Conservation (phyloP, 1,140 invertebrate genomes). For the Dermatophagoides farinae region DNA sequence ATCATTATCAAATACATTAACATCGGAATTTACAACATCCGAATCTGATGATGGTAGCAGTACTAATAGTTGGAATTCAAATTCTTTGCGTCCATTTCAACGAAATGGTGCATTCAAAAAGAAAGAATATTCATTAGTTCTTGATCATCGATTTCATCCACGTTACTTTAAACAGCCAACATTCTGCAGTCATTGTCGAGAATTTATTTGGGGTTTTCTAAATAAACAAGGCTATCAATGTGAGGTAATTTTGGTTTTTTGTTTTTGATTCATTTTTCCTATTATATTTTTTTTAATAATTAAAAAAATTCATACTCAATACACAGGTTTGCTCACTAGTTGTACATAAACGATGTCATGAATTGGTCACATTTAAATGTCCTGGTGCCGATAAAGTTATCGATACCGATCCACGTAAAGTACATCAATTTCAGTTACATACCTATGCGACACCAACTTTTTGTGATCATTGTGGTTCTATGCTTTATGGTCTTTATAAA, state of each 20-base stretch:
- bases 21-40: background rate
- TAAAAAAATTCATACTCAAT: background rate
- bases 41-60: background rate
- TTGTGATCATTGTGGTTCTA: slow-evolving; percentile 97
- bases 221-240: slow-evolving; percentile 72
- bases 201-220: slow-evolving; percentile 19
- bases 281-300: background rate
- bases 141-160: slow-evolving; percentile 95
- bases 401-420: slow-evolving; percentile 4
- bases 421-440: slow-evolving; percentile 77
- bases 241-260: slow-evolving; percentile 38
- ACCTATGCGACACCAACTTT: slow-evolving; percentile 95
- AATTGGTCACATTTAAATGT: slow-evolving; percentile 95
- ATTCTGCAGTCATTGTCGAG: slow-evolving; percentile 82
- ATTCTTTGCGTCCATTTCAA: background rate
- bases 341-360: slow-evolving; percentile 96
- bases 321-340: slow-evolving; percentile 34
- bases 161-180: slow-evolving; percentile 99
- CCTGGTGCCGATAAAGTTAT: slow-evolving; percentile 59
- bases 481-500: slow-evolving; percentile 79
- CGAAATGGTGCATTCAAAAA: slow-evolving; percentile 93
- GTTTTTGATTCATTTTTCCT: background rate
- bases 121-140: slow-evolving; percentile 95
- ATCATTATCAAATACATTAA: background rate
- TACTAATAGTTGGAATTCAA: background rate